Evolutionary conservation across 30 jellyfish, hydroid and myxozoan species (phyloP).

Genomic region (Mastigias papua): DNA sequence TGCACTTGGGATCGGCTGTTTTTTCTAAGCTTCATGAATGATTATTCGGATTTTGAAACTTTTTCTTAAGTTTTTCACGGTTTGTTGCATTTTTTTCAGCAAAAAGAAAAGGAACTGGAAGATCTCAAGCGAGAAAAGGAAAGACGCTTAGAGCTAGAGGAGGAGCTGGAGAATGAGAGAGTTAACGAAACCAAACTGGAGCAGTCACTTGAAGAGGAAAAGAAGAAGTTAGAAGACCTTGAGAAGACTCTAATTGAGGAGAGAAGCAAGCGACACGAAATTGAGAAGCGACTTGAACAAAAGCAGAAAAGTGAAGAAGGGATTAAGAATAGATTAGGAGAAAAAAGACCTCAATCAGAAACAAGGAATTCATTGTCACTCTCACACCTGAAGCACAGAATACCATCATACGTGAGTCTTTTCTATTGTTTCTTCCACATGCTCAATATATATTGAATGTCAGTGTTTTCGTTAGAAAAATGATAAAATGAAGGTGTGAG

Average conservation of each 20-base stretch:
- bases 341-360: conserved; percentile 17
- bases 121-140: conserved; percentile 90
- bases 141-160: conserved; percentile 86
- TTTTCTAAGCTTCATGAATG: no score
- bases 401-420: conserved; percentile 92
- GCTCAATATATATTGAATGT: background rate
- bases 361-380: conserved; percentile 35
- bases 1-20: no score
- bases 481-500: no score
- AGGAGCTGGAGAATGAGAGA: conserved; percentile 77
- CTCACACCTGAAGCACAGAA: conserved; percentile 81
- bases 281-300: conserved; percentile 79
- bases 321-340: conserved; percentile 15
- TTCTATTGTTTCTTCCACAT: background rate
- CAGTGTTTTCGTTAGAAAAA: no score
- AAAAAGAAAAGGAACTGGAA: conserved; percentile 91
- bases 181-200: conserved; percentile 82
- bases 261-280: conserved; percentile 81
- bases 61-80: no score
- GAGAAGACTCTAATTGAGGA: conserved; percentile 89
- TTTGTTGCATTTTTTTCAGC: conserved; percentile 76
- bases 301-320: conserved; percentile 62
- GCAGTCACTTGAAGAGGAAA: conserved; percentile 85
- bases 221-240: conserved; percentile 70
- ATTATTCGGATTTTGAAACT: no score